These are phyloP conservation scores for Ips typographus DNA, from an alignment of 1,140 invertebrate genomes.

Conservation along the genomic window DNA sequence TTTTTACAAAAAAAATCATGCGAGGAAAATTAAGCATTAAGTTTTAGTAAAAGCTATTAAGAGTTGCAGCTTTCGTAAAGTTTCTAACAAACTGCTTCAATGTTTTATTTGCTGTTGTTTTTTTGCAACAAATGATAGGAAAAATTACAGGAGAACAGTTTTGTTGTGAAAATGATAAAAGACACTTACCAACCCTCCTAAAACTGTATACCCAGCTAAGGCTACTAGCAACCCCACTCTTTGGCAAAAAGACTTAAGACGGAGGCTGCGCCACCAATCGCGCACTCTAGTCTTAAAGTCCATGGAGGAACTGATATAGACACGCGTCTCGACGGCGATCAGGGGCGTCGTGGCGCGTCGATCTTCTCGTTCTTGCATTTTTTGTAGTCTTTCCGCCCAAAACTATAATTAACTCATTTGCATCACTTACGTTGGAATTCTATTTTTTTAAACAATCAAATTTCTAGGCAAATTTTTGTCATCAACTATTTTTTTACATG, in stretches of 20 bases:
- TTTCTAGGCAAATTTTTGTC: no score
- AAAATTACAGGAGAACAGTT: no score
- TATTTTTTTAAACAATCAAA: no score
- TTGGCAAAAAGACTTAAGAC: constrained; percentile 63
- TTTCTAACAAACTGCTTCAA: no score
- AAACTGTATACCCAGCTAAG: constrained; percentile 70
- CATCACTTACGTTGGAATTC: background rate
- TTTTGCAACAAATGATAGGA: no score
- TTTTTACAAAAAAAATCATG: no score
- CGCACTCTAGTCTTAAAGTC: constrained; percentile 45
- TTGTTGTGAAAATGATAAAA: no score
- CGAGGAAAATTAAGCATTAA: no score
- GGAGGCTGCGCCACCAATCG: constrained; percentile 54
- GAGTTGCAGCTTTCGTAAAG: no score
- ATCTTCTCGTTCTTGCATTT: constrained; percentile 24
- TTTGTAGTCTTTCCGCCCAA: background rate
- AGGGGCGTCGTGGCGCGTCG: constrained; percentile 26
- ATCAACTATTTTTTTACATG: no score
- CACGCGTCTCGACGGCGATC: constrained; percentile 42
- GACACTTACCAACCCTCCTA: constrained; percentile 70
- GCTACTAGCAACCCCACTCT: constrained; percentile 70
- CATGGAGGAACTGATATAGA: constrained; percentile 43
- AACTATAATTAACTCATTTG: background rate
- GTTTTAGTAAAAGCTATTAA: no score
- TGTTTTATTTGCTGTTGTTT: no score